Percentiles rank a stretch among this genome's conserved stretches.
Conservation (phyloP, 2,797 vertebrate genomes). For the Potorous gilbertii region DNA sequence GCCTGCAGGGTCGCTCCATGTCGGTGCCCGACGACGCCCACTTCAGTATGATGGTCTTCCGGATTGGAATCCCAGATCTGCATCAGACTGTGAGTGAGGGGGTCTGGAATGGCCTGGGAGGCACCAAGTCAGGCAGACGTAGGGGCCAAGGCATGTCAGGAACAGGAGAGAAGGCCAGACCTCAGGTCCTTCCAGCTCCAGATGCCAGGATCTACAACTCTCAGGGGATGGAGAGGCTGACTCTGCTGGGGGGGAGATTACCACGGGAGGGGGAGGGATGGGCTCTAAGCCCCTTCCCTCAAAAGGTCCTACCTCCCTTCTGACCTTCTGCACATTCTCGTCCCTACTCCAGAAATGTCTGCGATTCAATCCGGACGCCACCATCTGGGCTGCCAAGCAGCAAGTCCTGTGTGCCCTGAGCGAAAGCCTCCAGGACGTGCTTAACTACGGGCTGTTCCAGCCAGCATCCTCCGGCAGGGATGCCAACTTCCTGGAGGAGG, state of each 20-base stretch:
- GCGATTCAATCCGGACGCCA: slow-evolving; percentile 94
- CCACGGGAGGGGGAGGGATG: too few species aligned
- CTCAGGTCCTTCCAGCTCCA: too few species aligned
- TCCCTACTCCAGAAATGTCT: slow-evolving; percentile 90
- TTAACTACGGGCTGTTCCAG: slow-evolving; percentile 97
- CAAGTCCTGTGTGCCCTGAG: slow-evolving; percentile 95
- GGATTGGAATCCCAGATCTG: slow-evolving; percentile 96
- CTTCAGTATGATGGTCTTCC: slow-evolving; percentile 96
- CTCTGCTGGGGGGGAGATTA: neutral
- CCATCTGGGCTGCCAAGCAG: slow-evolving; percentile 97
- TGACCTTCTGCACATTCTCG: neutral
- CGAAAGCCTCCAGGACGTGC: slow-evolving; percentile 93
- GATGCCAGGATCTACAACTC: too few species aligned
- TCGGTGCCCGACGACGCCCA: slow-evolving; percentile 90
- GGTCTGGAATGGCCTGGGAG: too few species aligned
- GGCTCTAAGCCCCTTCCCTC: neutral
- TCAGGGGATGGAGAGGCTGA: neutral
- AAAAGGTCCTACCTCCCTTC: neutral
- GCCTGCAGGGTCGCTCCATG: slow-evolving; percentile 89
- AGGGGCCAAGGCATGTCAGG: too few species aligned
- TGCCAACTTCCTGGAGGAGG: slow-evolving; percentile 96
- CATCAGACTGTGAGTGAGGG: slow-evolving; percentile 93
- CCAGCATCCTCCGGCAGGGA: slow-evolving; percentile 94
- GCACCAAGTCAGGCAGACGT: too few species aligned
- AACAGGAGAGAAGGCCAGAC: too few species aligned